Evolutionary conservation across 2,797 vertebrate genomes (phyloP).

Genomic region (Falco biarmicus): DNA sequence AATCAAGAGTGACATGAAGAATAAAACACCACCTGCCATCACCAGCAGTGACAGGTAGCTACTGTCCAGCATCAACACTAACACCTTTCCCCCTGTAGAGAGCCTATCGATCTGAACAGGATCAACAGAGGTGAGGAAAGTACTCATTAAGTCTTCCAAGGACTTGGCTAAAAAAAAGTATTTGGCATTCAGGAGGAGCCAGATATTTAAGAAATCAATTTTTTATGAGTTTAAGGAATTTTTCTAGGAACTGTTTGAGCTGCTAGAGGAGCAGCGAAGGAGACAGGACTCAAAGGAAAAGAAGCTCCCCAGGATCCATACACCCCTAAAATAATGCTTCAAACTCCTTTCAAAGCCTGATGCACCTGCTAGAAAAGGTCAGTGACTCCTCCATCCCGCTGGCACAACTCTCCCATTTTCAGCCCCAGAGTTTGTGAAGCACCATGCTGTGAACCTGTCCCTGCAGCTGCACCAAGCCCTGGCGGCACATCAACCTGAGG

Average conservation of each 20-base stretch:
- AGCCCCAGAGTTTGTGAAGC: neutral
- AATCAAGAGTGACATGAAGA: neutral
- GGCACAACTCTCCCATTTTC: neutral
- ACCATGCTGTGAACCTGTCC: neutral
- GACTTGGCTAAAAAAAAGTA: neutral
- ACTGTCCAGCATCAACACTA: neutral
- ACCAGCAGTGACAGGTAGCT: constrained; percentile 25
- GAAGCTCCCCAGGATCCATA: neutral
- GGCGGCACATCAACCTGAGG: neutral
- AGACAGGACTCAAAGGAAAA: neutral
- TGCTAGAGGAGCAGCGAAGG: neutral
- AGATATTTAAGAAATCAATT: neutral
- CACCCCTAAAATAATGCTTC: neutral
- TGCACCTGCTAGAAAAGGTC: neutral
- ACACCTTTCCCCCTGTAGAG: neutral
- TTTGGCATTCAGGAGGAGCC: neutral
- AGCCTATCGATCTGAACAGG: neutral
- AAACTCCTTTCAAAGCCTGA: neutral
- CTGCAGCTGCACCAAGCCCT: neutral
- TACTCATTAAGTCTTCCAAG: constrained; percentile 25
- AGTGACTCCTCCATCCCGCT: neutral
- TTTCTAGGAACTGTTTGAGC: neutral
- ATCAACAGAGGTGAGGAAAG: constrained; percentile 36
- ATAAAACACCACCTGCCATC: constrained; percentile 9
- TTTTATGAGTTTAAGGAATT: neutral